Conservation (phyloP, 2,888 invertebrate species). For the Agrilus cyanescens region DNA sequence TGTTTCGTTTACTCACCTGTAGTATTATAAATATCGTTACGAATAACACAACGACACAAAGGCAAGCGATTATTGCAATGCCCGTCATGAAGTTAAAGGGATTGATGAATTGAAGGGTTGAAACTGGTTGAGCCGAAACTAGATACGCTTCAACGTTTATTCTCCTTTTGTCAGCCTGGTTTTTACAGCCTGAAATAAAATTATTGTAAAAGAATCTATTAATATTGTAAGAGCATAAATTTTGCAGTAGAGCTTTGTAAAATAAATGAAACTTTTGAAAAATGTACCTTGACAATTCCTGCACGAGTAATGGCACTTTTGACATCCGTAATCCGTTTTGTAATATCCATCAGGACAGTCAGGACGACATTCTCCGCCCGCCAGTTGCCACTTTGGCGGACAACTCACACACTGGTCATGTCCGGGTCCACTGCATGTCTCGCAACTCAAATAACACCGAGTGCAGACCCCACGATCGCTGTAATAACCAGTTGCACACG, state of each 20-base stretch:
- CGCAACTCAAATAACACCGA: slow-evolving; percentile 74
- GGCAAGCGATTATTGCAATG: slow-evolving; percentile 53
- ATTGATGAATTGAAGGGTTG: slow-evolving; percentile 33
- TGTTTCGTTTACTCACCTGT: slow-evolving; percentile 45
- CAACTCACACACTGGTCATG: slow-evolving; percentile 78
- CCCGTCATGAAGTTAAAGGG: slow-evolving; percentile 55
- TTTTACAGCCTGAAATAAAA: slow-evolving; percentile 31
- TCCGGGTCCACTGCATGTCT: slow-evolving; percentile 74
- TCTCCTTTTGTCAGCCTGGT: slow-evolving; percentile 33
- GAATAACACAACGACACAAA: slow-evolving; percentile 58
- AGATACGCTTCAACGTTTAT: slow-evolving; percentile 35
- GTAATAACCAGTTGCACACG: slow-evolving; percentile 73
- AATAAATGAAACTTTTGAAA: neutral
- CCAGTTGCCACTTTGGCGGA: slow-evolving; percentile 66
- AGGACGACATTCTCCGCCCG: slow-evolving; percentile 74
- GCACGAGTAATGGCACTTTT: slow-evolving; percentile 82
- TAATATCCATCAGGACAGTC: slow-evolving; percentile 82
- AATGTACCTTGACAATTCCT: slow-evolving; percentile 67
- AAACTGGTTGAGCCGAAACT: slow-evolving; percentile 33
- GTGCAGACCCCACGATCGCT: slow-evolving; percentile 74
- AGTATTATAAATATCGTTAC: slow-evolving; percentile 57
- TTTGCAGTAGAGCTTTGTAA: neutral
- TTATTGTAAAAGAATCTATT: slow-evolving; percentile 7
- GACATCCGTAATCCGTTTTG: slow-evolving; percentile 69
- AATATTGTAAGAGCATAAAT: slow-evolving; percentile 1